phyloP scores from a whole-genome alignment of 2,888 invertebrate species.

The Autographa pulchrina region DNA sequence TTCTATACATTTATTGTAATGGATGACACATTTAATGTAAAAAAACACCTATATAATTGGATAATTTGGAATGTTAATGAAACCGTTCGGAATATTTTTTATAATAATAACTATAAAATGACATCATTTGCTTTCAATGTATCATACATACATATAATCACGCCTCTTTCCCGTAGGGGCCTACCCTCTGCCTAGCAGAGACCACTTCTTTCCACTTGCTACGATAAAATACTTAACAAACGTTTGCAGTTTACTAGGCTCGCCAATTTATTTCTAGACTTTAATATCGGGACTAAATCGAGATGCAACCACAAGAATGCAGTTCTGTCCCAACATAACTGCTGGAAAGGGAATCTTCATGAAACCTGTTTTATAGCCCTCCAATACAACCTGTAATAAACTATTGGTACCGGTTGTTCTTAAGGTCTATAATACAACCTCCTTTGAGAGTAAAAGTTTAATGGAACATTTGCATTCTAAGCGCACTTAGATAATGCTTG shows the following conservation, averaged over 20 bases:
- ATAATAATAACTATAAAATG: neutral
- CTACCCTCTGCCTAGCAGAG: too few species aligned
- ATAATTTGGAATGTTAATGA: neutral
- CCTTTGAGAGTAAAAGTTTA: slow-evolving; percentile 56
- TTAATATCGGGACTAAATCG: slow-evolving; percentile 77
- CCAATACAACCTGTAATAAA: slow-evolving; percentile 56
- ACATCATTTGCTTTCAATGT: neutral
- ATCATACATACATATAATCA: neutral
- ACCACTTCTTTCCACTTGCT: too few species aligned
- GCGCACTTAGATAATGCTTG: neutral
- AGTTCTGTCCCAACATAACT: slow-evolving; percentile 67
- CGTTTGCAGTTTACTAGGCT: slow-evolving; percentile 34
- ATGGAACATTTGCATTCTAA: slow-evolving; percentile 20
- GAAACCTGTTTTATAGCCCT: slow-evolving; percentile 78
- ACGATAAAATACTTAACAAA: slow-evolving; percentile 25
- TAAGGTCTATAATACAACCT: slow-evolving; percentile 23
- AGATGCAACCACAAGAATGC: slow-evolving; percentile 76
- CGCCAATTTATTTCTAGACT: slow-evolving; percentile 74
- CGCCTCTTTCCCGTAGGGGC: too few species aligned
- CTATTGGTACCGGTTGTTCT: slow-evolving; percentile 32
- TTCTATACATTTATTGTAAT: neutral
- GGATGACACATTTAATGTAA: neutral
- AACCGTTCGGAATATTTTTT: neutral
- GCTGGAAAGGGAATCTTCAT: slow-evolving; percentile 81
- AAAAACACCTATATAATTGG: neutral